Percentiles rank a stretch among this genome's conserved stretches.
phyloP scores from a whole-genome alignment of 2,113 vertebrate genomes.

The Lophius piscatorius region DNA sequence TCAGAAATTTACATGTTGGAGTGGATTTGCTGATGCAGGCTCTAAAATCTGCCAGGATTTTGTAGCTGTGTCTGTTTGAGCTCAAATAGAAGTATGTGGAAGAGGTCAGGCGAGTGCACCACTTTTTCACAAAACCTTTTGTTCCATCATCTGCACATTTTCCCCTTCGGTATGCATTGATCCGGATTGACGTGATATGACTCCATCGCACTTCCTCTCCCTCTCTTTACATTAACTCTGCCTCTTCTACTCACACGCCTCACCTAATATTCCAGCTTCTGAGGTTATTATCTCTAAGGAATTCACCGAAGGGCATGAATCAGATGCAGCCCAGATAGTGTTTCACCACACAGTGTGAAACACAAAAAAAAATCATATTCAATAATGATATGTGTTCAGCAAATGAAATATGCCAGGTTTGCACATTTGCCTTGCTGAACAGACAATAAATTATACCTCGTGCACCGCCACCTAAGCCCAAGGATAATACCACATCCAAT shows the following conservation, averaged over 20 bases:
- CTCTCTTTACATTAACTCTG: constrained; percentile 27
- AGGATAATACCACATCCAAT: constrained; percentile 69
- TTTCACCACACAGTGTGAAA: constrained; percentile 55
- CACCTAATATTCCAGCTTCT: constrained; percentile 38
- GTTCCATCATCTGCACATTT: constrained; percentile 45
- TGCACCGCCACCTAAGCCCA: constrained; percentile 63
- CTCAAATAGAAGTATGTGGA: constrained; percentile 9
- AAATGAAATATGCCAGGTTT: constrained; percentile 79
- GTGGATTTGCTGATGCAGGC: constrained; percentile 14
- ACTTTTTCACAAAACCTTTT: constrained; percentile 18
- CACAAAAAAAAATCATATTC: constrained; percentile 59
- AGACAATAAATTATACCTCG: constrained; percentile 81
- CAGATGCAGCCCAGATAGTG: constrained; percentile 45
- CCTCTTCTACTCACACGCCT: constrained; percentile 9
- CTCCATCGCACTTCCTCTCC: constrained; percentile 7
- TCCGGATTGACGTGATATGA: constrained; percentile 28
- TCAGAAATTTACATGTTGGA: constrained; percentile 47
- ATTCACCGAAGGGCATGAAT: constrained; percentile 48
- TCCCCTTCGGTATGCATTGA: constrained; percentile 60
- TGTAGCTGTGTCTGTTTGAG: constrained; percentile 17
- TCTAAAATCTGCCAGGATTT: neutral
- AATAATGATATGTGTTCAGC: constrained; percentile 78
- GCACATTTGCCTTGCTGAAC: constrained; percentile 81
- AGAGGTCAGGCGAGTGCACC: constrained; percentile 12
- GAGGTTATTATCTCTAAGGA: constrained; percentile 52